phyloP scores from a whole-genome alignment of 2,888 invertebrate genomes.

The Spodoptera littoralis region DNA sequence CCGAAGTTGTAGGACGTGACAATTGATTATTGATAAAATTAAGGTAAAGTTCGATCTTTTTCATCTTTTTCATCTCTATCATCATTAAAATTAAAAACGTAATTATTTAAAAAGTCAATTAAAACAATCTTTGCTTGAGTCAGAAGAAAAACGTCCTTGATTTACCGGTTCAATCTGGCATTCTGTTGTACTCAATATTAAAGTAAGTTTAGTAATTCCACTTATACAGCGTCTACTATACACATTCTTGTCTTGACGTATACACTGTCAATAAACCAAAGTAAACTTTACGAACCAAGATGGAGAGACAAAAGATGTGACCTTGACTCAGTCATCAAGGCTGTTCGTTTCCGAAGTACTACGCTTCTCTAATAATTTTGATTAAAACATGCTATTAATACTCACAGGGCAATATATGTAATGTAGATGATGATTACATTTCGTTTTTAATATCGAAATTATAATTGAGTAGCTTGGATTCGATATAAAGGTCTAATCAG shows the following conservation, averaged over 20 bases:
- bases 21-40: slow-evolving; percentile 10
- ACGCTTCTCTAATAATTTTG: slow-evolving; percentile 55
- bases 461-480: slow-evolving; percentile 11
- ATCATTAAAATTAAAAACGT: not conserved
- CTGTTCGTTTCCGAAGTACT: slow-evolving; percentile 54
- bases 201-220: slow-evolving; percentile 20
- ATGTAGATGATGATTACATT: no score
- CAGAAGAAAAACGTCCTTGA: slow-evolving; percentile 17
- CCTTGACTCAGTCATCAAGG: slow-evolving; percentile 77
- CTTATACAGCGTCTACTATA: slow-evolving; percentile 15
- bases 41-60: not conserved
- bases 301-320: slow-evolving; percentile 59
- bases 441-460: not conserved
- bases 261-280: slow-evolving; percentile 48
- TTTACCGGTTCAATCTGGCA: slow-evolving; percentile 26
- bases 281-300: slow-evolving; percentile 40
- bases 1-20: slow-evolving; percentile 45
- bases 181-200: slow-evolving; percentile 7
- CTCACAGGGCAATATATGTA: no score
- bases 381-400: slow-evolving; percentile 46
- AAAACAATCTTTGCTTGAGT: not conserved
- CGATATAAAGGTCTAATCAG: slow-evolving; percentile 40
- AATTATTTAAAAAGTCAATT: not conserved
- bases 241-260: slow-evolving; percentile 27
- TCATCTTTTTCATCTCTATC: not conserved